These are phyloP conservation scores for Conopomorpha cramerella DNA, from an alignment of 1,140 invertebrate genomes.

Conservation along the genomic window DNA sequence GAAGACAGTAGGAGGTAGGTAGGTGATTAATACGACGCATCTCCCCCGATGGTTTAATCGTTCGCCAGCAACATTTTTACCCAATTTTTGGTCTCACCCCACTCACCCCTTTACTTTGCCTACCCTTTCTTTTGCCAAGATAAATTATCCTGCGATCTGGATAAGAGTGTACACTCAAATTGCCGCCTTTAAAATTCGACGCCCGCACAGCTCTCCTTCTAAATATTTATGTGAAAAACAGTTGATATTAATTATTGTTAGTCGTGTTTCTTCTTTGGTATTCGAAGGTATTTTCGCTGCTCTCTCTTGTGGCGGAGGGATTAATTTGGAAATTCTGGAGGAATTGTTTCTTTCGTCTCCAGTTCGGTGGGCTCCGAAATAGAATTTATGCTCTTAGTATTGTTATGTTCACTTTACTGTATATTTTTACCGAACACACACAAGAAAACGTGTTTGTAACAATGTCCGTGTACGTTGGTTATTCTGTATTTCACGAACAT, in stretches of 20 bases:
- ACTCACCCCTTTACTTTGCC: constrained; percentile 11
- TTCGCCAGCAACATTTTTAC: constrained; percentile 58
- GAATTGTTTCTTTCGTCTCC: too few relatives aligned
- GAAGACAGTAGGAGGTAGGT: constrained; percentile 43
- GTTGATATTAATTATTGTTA: constrained; percentile 4
- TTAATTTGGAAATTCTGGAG: too few relatives aligned
- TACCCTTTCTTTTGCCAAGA: constrained; percentile 59
- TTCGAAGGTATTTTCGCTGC: not conserved
- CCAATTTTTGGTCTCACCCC: constrained; percentile 47
- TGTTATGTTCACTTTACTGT: too few relatives aligned
- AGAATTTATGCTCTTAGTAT: too few relatives aligned
- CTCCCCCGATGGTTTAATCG: constrained; percentile 56
- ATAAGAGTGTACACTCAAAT: constrained; percentile 58
- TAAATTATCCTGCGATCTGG: constrained; percentile 57
- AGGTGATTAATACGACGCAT: constrained; percentile 59
- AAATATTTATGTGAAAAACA: constrained; percentile 38
- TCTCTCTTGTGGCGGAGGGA: not conserved
- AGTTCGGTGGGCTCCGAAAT: too few relatives aligned
- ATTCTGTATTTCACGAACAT: too few relatives aligned
- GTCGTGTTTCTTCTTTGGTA: not conserved
- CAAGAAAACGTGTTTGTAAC: too few relatives aligned
- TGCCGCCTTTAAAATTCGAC: constrained; percentile 54
- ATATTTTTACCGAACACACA: too few relatives aligned
- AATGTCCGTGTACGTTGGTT: too few relatives aligned
- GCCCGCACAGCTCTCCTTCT: constrained; percentile 30